Evolutionary conservation across 2,888 invertebrate species (phyloP), one percentile per base, ranked within the genome.

Genomic region (Hipparchia semele): DNA sequence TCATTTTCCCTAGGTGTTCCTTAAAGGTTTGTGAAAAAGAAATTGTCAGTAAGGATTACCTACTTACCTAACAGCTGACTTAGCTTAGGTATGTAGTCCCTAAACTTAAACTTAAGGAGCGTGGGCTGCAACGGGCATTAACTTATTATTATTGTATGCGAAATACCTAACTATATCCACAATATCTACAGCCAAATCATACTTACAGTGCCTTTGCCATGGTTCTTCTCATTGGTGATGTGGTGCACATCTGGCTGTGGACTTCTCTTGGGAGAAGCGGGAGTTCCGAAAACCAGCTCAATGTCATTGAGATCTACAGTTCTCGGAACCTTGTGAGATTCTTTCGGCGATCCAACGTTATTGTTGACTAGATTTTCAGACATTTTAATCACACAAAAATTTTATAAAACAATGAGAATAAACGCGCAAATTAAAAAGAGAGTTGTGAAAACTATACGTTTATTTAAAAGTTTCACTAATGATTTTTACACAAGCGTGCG

Each of bases 211-310:
- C 79, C 75, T 62, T 72, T 81, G 45, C 72, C 79, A 8, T 79
- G 75, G 8, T 79, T 82, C 59, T 75, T 85, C 56, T 87, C 86
- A 64, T 83, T 87, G 10, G 81, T 73, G 39, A 85, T 78, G 9
- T 79, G 60, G 68, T 84, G 85, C 6, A 83, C 78, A 65, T 82
- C 84, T 1, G 81, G 82, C n/a, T 72, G 77, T 0, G 69, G 49
- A 9, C 64, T 77, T 6, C 74, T 75, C 58, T 84, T 85, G 6
- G 83, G 80, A 0, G 84, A 79, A 12, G 76, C 76, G 5, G 87
- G 84, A 8, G 78, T 86, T 0, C 91, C 91, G 73, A 92, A 92
- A 71, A 92, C 83, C 84, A 84, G 85, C 64, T 90, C 90, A 0
- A 92, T 79, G 6, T 84, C 86, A 39, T 85, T 84, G 49, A 83